These are phyloP conservation scores for Aspidoscelis tigris DNA, from an alignment of 2,113 vertebrate species.

Conservation along the genomic window DNA sequence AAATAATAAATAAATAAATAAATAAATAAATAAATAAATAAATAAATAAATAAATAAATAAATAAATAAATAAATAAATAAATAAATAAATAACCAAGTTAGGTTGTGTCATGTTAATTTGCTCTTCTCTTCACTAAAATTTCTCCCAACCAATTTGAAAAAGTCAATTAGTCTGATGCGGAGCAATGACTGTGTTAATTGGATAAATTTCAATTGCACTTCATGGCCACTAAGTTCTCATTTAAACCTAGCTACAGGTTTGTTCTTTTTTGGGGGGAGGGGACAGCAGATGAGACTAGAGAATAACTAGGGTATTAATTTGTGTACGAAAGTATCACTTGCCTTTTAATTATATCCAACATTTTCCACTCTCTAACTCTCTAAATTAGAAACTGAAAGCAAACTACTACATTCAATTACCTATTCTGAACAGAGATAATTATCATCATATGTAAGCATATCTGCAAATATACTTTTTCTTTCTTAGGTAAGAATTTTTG, in stretches of 20 bases:
- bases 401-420: conserved; percentile 27
- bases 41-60: too few relatives aligned
- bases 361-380: conserved; percentile 36
- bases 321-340: conserved; percentile 42
- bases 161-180: conserved; percentile 41
- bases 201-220: conserved; percentile 32
- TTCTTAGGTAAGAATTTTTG: conserved; percentile 2
- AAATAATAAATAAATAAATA: too few relatives aligned
- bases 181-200: conserved; percentile 32
- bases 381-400: conserved; percentile 37
- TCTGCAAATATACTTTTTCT: conserved; percentile 14
- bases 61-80: too few relatives aligned
- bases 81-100: neutral
- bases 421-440: conserved; percentile 19
- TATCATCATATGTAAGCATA: conserved; percentile 21
- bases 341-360: conserved; percentile 42
- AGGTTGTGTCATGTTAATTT: conserved; percentile 13
- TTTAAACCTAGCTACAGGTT: conserved; percentile 30
- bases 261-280: neutral
- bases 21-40: too few relatives aligned
- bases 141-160: conserved; percentile 30
- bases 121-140: conserved; percentile 16
- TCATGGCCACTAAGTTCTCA: conserved; percentile 35
- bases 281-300: conserved; percentile 11
- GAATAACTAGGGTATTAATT: conserved; percentile 42